These are phyloP conservation scores for Marisa cornuarietis DNA, from an alignment of 1,140 invertebrate genomes.

Conservation along the genomic window DNA sequence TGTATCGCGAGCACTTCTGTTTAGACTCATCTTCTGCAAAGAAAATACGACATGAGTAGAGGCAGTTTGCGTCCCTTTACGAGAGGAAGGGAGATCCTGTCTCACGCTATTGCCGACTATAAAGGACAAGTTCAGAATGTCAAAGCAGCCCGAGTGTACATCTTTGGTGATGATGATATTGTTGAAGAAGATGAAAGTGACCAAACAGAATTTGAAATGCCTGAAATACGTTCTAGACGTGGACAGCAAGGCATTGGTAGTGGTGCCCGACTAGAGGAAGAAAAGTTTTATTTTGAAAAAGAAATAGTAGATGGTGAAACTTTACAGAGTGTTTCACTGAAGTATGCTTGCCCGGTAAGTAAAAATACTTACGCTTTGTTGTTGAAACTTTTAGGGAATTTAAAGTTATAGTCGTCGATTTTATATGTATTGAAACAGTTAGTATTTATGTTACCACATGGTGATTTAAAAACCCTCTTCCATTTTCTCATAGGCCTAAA, in stretches of 20 bases:
- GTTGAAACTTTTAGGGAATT: too few species aligned
- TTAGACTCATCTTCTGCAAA: too few species aligned
- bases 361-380: neutral
- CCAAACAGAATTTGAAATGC: constrained; percentile 47
- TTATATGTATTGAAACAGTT: too few species aligned
- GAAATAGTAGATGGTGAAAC: constrained; percentile 50
- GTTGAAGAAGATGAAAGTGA: constrained; percentile 46
- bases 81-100: constrained; percentile 16
- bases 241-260: constrained; percentile 2
- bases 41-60: too few species aligned
- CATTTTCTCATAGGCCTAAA: too few species aligned
- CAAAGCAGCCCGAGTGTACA: constrained; percentile 47
- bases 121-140: constrained; percentile 49
- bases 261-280: neutral
- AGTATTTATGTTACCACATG: too few species aligned
- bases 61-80: constrained; percentile 7
- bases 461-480: too few species aligned
- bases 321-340: constrained; percentile 51
- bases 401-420: too few species aligned
- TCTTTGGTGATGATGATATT: constrained; percentile 50
- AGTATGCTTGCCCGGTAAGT: constrained; percentile 55
- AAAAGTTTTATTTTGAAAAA: constrained; percentile 42
- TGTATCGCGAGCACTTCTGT: too few species aligned
- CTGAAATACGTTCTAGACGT: constrained; percentile 40
- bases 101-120: constrained; percentile 13